phyloP scores from a whole-genome alignment of 2,888 invertebrate species.

The Polymixis lichenea region DNA sequence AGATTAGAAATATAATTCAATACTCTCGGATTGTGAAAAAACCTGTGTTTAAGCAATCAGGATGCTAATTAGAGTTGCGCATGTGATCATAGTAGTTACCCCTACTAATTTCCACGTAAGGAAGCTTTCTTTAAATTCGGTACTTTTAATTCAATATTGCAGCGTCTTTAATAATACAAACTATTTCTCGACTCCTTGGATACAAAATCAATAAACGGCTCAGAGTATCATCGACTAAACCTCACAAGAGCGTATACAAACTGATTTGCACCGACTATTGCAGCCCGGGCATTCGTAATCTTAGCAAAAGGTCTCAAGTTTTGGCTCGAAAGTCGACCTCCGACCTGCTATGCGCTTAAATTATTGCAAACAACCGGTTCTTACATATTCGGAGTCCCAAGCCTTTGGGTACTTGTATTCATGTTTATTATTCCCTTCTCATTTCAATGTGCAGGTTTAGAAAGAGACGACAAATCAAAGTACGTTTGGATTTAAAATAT shows the following conservation, averaged over 20 bases:
- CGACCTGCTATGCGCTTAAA: constrained; percentile 75
- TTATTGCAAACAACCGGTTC: constrained; percentile 80
- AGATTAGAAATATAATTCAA: no score
- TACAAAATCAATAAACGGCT: constrained; percentile 37
- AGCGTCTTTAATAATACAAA: not conserved
- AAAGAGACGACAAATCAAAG: constrained; percentile 55
- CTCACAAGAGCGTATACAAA: constrained; percentile 29
- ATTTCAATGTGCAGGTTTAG: constrained; percentile 8
- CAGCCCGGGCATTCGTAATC: constrained; percentile 46
- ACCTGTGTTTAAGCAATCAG: no score
- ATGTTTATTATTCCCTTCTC: constrained; percentile 56
- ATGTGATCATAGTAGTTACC: not conserved
- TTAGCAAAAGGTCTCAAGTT: constrained; percentile 61
- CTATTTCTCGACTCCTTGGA: not conserved
- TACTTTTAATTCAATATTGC: not conserved
- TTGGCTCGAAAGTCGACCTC: constrained; percentile 75
- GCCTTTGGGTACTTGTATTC: constrained; percentile 61
- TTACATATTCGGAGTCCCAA: constrained; percentile 70
- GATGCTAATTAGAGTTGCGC: not conserved
- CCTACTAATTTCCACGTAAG: not conserved
- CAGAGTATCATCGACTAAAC: not conserved
- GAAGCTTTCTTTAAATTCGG: not conserved
- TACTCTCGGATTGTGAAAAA: no score
- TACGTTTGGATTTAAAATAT: constrained; percentile 66
- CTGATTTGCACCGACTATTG: constrained; percentile 46